Conservation (phyloP, 1,140 invertebrate species). For the Pemphigus obesinymphae region DNA sequence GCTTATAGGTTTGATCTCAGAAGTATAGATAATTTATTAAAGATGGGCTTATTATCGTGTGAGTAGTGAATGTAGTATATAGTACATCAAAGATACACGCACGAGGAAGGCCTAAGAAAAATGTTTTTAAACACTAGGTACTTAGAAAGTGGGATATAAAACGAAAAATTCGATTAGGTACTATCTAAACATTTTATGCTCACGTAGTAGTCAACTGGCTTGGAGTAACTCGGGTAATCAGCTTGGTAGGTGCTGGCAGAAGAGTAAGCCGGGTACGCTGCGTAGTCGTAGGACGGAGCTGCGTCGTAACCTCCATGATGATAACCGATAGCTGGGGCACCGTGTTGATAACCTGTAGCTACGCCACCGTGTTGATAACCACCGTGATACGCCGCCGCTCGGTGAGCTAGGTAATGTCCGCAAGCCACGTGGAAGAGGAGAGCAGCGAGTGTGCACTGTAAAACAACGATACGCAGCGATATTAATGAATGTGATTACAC, state of each 20-base stretch:
- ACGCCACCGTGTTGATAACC: not conserved
- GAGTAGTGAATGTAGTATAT: no score
- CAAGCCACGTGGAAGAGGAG: not conserved
- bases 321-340: not conserved
- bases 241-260: constrained; percentile 43
- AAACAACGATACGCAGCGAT: not conserved
- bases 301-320: not conserved
- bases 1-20: no score
- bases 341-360: not conserved
- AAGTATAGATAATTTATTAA: no score
- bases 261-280: constrained; percentile 42
- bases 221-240: constrained; percentile 16
- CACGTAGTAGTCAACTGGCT: constrained; percentile 43
- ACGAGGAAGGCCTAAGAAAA: no score
- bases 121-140: no score
- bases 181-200: not conserved
- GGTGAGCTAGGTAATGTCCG: constrained; percentile 18
- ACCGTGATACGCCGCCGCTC: constrained; percentile 20
- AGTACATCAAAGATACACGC: no score
- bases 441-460: constrained; percentile 24
- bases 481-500: no score
- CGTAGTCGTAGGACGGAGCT: not conserved
- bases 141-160: no score
- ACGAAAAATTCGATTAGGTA: no score
- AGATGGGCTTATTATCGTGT: no score